Base-by-base conservation (phyloP, 2,888 invertebrate species). In the Rotaria sp. region DNA sequence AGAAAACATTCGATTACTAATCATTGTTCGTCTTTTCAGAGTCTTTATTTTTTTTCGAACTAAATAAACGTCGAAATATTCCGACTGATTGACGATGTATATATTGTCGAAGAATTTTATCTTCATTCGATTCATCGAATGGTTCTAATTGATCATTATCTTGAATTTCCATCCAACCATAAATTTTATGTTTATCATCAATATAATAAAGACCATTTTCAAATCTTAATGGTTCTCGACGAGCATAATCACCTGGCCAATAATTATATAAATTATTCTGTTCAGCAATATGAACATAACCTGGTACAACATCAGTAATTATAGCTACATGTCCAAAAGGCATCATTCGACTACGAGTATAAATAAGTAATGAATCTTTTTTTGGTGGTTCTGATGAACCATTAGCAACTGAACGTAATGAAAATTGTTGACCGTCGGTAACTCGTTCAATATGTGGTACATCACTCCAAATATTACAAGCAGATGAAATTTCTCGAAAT, bases 241-340 rank as follows among this genome's bases (percentile, higher is more conserved):
- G 80, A n/a, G 80, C 80, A 45, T 80, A 24, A 45, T 45, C 45
- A 45, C 38, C 21, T 45, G 24, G 4, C 80, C 80, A 80, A 45
- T 45, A n/a, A 26, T 45, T 24, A 45, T n/a, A 26, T n/a, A 41
- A n/a, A 80, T 80, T 26, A 45, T 80, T 80, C 45, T 80, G 80
- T 45, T 80, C 80, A 45, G 80, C 80, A 45, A 80, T 45, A 80
- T 45, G n/a, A 45, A 80, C 80, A 80, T 45, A 45, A 26, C 15
- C 80, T 3, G 80, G 38, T 45, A 8, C 5, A 80, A 80, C 80
- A 45, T 80, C 80, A 26, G 45, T 45, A 4, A 80, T 80, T 15
- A 80, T 45, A 41, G 80, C 80, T 1, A 80, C 80, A n/a, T 80
- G 80, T 80, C 80, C 80, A 7, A 80, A 80, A 80, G 80, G 80